Evolutionary conservation across 2,888 invertebrate genomes (phyloP), one percentile per base, ranked within the genome.

Genomic region (Tenthredo livida): DNA sequence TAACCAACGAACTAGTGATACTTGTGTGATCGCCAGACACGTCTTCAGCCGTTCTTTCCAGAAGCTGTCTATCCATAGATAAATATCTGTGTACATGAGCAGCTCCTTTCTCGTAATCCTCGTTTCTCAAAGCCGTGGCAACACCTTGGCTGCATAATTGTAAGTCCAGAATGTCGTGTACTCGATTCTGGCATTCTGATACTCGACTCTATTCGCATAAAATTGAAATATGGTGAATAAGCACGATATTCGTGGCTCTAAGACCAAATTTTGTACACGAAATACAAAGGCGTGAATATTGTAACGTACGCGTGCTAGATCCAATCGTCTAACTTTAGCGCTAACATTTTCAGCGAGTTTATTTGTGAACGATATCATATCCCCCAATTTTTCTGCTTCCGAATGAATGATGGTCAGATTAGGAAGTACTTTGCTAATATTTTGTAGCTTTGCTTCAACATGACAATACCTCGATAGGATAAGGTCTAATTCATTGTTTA

Each of bases 71-170:
- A 94, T 99, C 99, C 96, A 99, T 98, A 84, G 97, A 96, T 67
- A 99, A 94, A 93, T 98, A 99, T 70, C 99, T 95, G 89, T 99
- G 98, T 73, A 99, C 97, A 92, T 99, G 99, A 0, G 96, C 98
- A 15, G 99, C 99, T 84, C 99, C 98, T 94, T 97, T 97, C 93
- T 99, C 99, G 94, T 97, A 99, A 93, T 99, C 98, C 93, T 99
- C 98, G 89, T 98, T 97, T 87, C 96, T 96, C 84, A 99, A 96
- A 0, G 99, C 99, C 80, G 97, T 96, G 88, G 98, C 97, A 0
- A 99, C 99, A n/a, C 99, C 99, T 92, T 99, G 98, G 78, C 98
- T 98, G 93, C 99, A 99, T 85, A 98, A 95, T 93, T 99, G 98
- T 83, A 99, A 94, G 93, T 99, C 99, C 86, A 99, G 96, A 61